These are phyloP conservation scores for Sebastolobus altivelis DNA, from an alignment of 2,797 vertebrate species.

Conservation along the genomic window DNA sequence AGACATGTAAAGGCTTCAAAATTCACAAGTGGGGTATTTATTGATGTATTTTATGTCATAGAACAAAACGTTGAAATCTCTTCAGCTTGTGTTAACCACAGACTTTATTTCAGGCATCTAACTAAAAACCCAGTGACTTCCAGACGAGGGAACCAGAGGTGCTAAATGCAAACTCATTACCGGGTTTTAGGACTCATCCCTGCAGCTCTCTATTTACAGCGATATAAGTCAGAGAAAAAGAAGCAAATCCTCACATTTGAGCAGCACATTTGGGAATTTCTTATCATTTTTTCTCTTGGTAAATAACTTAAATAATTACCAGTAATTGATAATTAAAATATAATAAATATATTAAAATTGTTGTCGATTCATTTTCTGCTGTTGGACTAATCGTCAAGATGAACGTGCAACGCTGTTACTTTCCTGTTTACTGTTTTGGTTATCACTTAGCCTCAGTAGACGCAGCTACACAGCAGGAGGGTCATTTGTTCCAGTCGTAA, in stretches of 20 bases:
- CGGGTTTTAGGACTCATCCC: no score
- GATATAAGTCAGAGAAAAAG: background rate
- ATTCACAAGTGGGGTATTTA: no score
- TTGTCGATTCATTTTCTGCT: background rate
- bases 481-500: slow-evolving; percentile 38
- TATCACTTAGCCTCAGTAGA: slow-evolving; percentile 28
- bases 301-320: background rate
- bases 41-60: no score
- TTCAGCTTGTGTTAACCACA: no score
- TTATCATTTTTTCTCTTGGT: background rate
- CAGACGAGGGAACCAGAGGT: no score
- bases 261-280: background rate
- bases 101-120: no score
- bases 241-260: slow-evolving; percentile 1
- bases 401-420: slow-evolving; percentile 7
- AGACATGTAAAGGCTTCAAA: no score
- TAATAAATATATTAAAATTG: no score
- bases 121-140: no score
- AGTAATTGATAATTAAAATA: background rate
- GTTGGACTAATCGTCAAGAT: background rate
- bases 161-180: no score
- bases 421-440: slow-evolving; percentile 38
- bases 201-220: no score
- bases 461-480: slow-evolving; percentile 40
- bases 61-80: no score